Percentiles rank a stretch among this genome's conserved stretches.
Conservation (phyloP, 2,113 vertebrate genomes). For the Eleginops maclovinus region DNA sequence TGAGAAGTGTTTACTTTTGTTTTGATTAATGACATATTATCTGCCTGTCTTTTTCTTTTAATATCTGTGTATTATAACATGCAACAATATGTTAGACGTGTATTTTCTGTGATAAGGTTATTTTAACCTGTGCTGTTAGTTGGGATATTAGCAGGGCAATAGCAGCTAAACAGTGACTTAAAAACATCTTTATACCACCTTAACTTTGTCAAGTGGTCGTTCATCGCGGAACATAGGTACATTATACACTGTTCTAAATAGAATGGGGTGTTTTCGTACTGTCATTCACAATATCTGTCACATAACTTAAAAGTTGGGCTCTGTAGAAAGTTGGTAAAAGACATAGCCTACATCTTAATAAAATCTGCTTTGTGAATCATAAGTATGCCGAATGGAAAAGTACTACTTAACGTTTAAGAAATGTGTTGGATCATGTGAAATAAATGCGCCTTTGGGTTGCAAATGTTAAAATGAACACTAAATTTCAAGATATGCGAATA, state of each 20-base stretch:
- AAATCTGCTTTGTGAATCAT: background rate
- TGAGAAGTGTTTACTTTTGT: slow-evolving; percentile 38
- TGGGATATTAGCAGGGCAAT: background rate
- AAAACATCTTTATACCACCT: background rate
- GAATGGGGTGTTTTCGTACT: background rate
- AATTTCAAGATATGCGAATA: background rate
- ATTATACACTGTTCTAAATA: too few relatives aligned
- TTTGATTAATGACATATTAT: background rate
- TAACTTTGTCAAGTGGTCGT: rapidly evolving
- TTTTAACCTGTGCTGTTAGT: background rate
- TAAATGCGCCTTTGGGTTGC: rapidly evolving
- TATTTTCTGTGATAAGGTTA: background rate
- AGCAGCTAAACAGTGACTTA: background rate
- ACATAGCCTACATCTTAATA: background rate
- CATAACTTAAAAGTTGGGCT: background rate
- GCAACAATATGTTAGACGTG: too few relatives aligned
- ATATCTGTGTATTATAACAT: background rate
- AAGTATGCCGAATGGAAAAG: background rate
- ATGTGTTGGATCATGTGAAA: rapidly evolving
- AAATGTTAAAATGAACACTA: background rate
- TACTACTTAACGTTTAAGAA: background rate
- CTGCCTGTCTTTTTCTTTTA: rapidly evolving
- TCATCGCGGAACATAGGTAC: too few relatives aligned
- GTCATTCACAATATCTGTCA: too few relatives aligned
- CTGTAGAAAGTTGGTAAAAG: background rate